A percentile compares a stretch with the other conserved stretches of the same genome.
Evolutionary conservation across 2,113 vertebrate species (phyloP).

Genomic region (Sinocyclocheilus anophthalmus): DNA sequence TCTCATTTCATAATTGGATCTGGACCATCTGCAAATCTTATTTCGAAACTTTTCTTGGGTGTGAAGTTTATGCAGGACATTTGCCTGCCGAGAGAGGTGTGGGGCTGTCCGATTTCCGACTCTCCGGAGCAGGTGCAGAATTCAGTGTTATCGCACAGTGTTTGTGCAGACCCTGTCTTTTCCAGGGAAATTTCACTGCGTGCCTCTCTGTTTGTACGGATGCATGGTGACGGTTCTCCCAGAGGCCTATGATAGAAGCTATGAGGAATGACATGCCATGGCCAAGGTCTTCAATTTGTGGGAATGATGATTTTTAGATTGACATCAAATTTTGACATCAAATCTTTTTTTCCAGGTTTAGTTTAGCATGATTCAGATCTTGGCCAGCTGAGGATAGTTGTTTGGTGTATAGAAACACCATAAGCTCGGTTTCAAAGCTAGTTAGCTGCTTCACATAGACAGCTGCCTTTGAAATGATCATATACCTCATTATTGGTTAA

Average conservation of each 20-base stretch:
- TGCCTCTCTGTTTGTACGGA: not conserved
- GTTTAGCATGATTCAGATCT: constrained; percentile 60
- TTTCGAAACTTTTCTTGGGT: constrained; percentile 51
- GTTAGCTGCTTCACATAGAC: not conserved
- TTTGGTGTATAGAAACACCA: not conserved
- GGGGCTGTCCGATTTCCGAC: constrained; percentile 31
- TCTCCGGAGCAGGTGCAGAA: constrained; percentile 63
- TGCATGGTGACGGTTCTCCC: not conserved
- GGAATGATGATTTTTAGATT: constrained; percentile 41
- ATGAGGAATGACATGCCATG: constrained; percentile 61
- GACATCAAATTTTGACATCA: constrained; percentile 50
- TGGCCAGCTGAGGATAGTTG: constrained; percentile 44
- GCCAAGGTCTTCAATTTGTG: constrained; percentile 47
- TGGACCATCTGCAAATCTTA: constrained; percentile 48
- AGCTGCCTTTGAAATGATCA: not conserved
- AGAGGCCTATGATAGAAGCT: constrained; percentile 3
- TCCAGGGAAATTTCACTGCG: not conserved
- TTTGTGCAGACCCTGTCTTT: constrained; percentile 39
- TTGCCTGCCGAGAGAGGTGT: constrained; percentile 36
- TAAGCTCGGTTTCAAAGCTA: not conserved
- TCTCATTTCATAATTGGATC: constrained; percentile 53
- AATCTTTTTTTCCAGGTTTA: constrained; percentile 45
- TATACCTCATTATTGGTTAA: too few species aligned
- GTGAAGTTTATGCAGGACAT: constrained; percentile 49
- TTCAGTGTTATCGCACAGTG: constrained; percentile 45